Evolutionary conservation across 2,113 vertebrate genomes (phyloP), one percentile per base, ranked within the genome.

Genomic region (Tragelaphus imberbis): DNA sequence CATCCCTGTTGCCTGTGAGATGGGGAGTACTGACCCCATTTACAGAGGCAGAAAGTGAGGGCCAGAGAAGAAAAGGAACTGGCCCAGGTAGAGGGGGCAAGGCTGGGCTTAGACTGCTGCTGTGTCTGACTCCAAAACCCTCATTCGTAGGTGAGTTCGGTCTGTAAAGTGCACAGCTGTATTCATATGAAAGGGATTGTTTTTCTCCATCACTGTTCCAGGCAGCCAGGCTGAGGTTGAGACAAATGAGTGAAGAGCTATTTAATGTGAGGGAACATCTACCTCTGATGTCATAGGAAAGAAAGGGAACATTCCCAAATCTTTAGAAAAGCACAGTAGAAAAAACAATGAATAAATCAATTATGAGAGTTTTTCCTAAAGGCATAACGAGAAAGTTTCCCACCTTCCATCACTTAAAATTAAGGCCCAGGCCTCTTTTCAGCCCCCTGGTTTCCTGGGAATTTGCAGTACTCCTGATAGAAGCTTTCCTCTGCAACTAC

Each of bases 351-450:
- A 61, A 61, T 85, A 93, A 51, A 65, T 53, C 75, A 33, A 15
- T 53, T 47, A 90, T 68, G 30, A 89, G 61, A 30, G 1, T 97
- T 56, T 97, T 93, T 59, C 93, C 92, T 94, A 90, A 97, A 97
- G 58, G 80, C 65, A 14, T 40, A 55, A 56, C 33, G 36, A 89
- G 80, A 81, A 91, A 36, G 3, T n/a, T 88, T 81, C 61, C 90
- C 14, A 25, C 86, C 36, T 95, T 81, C 95, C 59, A 44, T 94
- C 90, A 58, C 28, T 88, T 84, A 36, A 65, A 89, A 85, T 88
- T 91, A 95, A 94, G 87, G n/a, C 75, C 84, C 90, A 68, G 82
- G 56, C 89, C 36, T 91, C 65, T 88, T 56, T 55, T 49, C n/a
- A 77, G 21, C 9, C 7, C 82, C 51, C 13, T 40, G 3, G 59